phyloP scores from a whole-genome alignment of 35 echinoderm and acorn worm species.

The Eucidaris tribuloides region DNA sequence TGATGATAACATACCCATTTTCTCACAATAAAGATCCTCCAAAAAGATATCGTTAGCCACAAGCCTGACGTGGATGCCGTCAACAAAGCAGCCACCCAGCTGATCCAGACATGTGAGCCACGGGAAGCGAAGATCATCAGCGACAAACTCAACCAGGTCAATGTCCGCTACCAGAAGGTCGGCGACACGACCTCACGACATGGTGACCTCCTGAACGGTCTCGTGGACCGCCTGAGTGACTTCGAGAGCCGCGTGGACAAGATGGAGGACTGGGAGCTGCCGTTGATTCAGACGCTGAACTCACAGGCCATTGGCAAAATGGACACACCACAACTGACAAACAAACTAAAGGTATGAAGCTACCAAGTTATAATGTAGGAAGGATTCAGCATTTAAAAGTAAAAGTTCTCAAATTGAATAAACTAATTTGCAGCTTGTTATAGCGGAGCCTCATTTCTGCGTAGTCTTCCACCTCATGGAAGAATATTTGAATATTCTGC shows the following conservation, averaged over 20 bases:
- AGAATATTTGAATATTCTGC: too few relatives aligned
- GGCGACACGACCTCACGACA: constrained; percentile 35
- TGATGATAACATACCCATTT: neutral
- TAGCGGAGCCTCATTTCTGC: neutral
- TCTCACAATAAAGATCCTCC: constrained; percentile 49
- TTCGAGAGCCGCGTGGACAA: constrained; percentile 73
- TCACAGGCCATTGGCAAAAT: constrained; percentile 47
- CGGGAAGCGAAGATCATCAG: constrained; percentile 52
- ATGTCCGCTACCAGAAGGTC: constrained; percentile 58
- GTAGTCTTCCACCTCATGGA: too few relatives aligned
- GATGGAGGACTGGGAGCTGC: constrained; percentile 75
- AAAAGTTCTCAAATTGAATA: too few relatives aligned
- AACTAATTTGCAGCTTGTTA: neutral
- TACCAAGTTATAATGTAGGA: neutral
- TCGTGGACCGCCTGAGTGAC: constrained; percentile 53
- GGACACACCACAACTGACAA: constrained; percentile 51
- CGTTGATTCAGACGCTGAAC: constrained; percentile 49
- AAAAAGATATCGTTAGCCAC: constrained; percentile 83
- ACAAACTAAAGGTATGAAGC: constrained; percentile 59
- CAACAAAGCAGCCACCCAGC: constrained; percentile 62
- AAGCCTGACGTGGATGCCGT: constrained; percentile 67
- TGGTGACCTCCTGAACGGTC: constrained; percentile 43
- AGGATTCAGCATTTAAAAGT: neutral
- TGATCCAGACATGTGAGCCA: constrained; percentile 57
- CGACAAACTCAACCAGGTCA: constrained; percentile 65